Base-by-base conservation (phyloP, 1,140 invertebrate species). In the Mercenaria mercenaria region DNA sequence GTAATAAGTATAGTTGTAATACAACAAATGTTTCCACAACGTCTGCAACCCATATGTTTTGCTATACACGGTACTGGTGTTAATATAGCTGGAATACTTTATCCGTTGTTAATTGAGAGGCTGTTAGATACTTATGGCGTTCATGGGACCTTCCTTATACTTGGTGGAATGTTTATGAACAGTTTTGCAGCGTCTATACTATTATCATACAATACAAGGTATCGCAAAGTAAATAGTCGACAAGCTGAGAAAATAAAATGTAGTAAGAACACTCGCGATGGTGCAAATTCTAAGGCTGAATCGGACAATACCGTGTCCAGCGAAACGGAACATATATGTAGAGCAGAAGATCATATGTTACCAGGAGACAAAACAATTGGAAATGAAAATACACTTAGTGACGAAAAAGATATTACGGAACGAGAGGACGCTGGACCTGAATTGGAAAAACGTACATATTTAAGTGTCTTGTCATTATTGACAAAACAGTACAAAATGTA, bases 101-200 rank as follows among this genome's bases (percentile, higher is more conserved):
- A 79, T 39, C 76, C 76, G 47, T 15, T 52, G 8, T 56, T 79
- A 34, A 79, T 79, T 8, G 47, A 11, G 18, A 18, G 6, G 11
- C n/a, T 79, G 26, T 20, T 79, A 18, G 43, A 47, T 8, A 32
- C 23, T 0, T 79, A 79, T n/a, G 50, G 50, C 8, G 32, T 56
- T 52, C 76, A 37, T 34, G 76, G 76, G 0, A 79, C 76, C 34
- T 79, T 79, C 20, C 32, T 79, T 1, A 37, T 79, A 52, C 76
- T 79, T n/a, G 76, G 76, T 8, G 76, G 47, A 34, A 8, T 79
- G 26, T 79, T 79, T 34, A n/a, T 79, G 47, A 79, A 79, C 23
- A 50, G 76, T 52, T 10, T 79, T 34, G 76, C 29, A 37, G 50
- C 23, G 0, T 50, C 76, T 34, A 15, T 79, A 10, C 3, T 79